These are phyloP conservation scores for Sthenelais limicola DNA, from an alignment of 2,888 invertebrate species.

Conservation along the genomic window DNA sequence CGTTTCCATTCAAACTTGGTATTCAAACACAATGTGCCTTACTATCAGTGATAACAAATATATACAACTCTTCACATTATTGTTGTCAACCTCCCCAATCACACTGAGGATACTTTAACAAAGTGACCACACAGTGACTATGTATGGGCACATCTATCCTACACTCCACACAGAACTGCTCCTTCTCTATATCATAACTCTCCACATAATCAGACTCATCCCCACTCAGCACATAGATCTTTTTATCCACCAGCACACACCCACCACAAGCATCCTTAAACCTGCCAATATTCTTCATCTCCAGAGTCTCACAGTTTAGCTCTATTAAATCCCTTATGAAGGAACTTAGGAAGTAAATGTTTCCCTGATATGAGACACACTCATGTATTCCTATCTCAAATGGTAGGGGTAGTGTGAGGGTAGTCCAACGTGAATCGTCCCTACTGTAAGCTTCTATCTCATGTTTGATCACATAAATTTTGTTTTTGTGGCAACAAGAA, in stretches of 20 bases:
- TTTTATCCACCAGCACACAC: slow-evolving; percentile 1
- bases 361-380: background rate
- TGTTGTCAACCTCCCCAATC: too few species aligned
- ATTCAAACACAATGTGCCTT: too few species aligned
- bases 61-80: too few species aligned
- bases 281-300: slow-evolving; percentile 21
- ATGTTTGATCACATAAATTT: slow-evolving; percentile 32
- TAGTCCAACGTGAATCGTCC: slow-evolving; percentile 20
- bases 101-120: too few species aligned
- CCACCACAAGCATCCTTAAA: slow-evolving; percentile 33
- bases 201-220: slow-evolving; percentile 11
- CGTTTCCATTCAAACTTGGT: too few species aligned
- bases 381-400: slow-evolving; percentile 38
- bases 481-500: slow-evolving; percentile 13
- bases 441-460: slow-evolving; percentile 21
- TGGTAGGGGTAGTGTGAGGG: slow-evolving; percentile 26
- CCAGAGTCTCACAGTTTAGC: slow-evolving; percentile 12
- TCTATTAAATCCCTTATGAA: slow-evolving; percentile 33
- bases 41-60: too few species aligned
- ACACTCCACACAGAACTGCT: slow-evolving; percentile 2
- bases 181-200: background rate
- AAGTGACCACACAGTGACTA: slow-evolving; percentile 2
- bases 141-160: background rate
- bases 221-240: slow-evolving; percentile 16
- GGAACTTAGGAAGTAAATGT: slow-evolving; percentile 31